These are phyloP conservation scores for Cheumatopsyche charites DNA, from an alignment of 1,140 invertebrate genomes.

Conservation along the genomic window DNA sequence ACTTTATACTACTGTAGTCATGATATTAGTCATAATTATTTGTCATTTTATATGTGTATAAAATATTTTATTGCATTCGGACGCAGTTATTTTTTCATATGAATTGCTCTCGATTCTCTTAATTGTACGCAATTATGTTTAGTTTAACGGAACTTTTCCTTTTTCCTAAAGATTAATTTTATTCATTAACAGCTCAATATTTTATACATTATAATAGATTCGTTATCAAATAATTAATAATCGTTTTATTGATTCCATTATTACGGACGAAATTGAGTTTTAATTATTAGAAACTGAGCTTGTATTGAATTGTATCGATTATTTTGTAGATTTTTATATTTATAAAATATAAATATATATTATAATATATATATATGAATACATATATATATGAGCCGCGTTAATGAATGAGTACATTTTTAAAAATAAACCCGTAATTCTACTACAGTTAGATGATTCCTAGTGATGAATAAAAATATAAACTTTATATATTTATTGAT, in stretches of 20 bases:
- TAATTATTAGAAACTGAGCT: conserved; percentile 32
- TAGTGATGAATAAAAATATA: conserved; percentile 21
- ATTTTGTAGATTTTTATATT: conserved; percentile 30
- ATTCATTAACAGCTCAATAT: too few relatives aligned
- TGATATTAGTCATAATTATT: conserved; percentile 22
- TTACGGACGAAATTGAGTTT: background rate
- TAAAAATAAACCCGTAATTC: conserved; percentile 37
- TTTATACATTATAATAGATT: too few relatives aligned
- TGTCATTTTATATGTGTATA: conserved; percentile 17
- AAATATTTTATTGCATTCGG: conserved; percentile 5
- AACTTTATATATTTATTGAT: conserved; percentile 19
- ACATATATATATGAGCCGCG: conserved; percentile 43
- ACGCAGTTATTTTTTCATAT: background rate
- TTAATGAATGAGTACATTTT: conserved; percentile 43
- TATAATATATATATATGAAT: conserved; percentile 29
- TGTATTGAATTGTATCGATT: conserved; percentile 17
- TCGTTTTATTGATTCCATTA: background rate
- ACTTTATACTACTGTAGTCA: conserved; percentile 22
- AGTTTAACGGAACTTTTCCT: too few relatives aligned
- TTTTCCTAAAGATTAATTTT: too few relatives aligned
- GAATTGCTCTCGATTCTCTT: too few relatives aligned
- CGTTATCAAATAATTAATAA: background rate
- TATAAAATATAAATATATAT: conserved; percentile 24
- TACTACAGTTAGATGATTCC: conserved; percentile 35
- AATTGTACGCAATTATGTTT: too few relatives aligned